Base-by-base conservation (phyloP, 2,113 vertebrate genomes). In the Ciconia stormi region DNA sequence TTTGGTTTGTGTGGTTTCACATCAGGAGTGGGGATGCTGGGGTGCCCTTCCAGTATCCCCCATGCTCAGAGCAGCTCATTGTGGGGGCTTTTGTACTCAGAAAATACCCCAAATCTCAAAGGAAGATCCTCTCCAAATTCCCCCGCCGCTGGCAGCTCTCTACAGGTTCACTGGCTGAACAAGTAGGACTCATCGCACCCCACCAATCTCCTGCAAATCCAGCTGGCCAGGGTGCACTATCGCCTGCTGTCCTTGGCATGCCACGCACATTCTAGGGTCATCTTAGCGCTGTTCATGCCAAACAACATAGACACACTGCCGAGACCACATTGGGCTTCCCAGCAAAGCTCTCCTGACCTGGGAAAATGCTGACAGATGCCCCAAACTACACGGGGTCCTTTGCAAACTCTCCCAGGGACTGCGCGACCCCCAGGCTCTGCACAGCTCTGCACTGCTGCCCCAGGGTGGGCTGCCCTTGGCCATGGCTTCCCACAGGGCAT, bases 401-500 rank as follows among this genome's bases (percentile, higher is more conserved):
- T 67, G 22, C 70, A 80, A 78, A 23, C 14, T 30, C 32, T 34
- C 38, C 47, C 27, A 38, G 56, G 40, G 47, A 22, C n/a, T 59
- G 49, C 5, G 2, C 1, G 1, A 10, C 25, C 21, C 42, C 9
- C 1, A 5, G 76, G 27, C 53, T 61, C 81, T 87, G 61, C 71
- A 17, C 47, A 69, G 49, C 47, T n/a, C 65, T 46, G 15, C 22
- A 7, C 36, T 25, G 22, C 50, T 34, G 44, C 34, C 9, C 7
- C 26, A 29, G 23, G 23, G 14, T 8, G 59, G 40, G 36, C 73
- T 81, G 40, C 47, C 52, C 56, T 40, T 13, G 0, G 56, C 46
- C 8, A 1, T 23, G 46, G 25, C 47, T 74, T 69, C 65, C n/a
- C 20, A 0, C 2, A 0, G 47, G 20, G 6, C 29, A 7, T 44